Evolutionary conservation across 2,797 vertebrate genomes (phyloP).

Genomic region (Selene dorsalis): DNA sequence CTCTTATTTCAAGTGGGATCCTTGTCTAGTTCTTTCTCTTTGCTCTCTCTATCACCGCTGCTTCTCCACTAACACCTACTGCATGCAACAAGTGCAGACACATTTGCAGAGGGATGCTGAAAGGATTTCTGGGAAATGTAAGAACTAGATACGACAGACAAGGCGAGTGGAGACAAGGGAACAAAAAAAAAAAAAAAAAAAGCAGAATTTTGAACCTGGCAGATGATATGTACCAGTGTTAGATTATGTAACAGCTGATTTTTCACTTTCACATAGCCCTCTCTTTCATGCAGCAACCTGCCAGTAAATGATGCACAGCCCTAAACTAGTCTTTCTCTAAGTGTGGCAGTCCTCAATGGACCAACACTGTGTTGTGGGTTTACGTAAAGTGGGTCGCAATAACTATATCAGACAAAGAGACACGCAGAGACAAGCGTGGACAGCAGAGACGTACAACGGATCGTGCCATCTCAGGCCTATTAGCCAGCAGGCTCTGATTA

Average conservation of each 20-base stretch:
- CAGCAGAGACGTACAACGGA: not conserved
- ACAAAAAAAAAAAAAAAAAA: constrained; percentile 19
- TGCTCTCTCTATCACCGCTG: not conserved
- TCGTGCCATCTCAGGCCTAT: not conserved
- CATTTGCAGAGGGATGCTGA: constrained; percentile 6
- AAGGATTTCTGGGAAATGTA: constrained; percentile 34
- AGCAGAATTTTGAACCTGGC: constrained; percentile 17
- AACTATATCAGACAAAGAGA: constrained; percentile 18
- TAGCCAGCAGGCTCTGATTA: constrained; percentile 35
- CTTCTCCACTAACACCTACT: constrained; percentile 7
- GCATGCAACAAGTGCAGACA: constrained; percentile 51
- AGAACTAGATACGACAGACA: not conserved
- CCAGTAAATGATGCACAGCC: constrained; percentile 38
- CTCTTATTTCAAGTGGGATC: constrained; percentile 21
- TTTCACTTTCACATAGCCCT: constrained; percentile 1
- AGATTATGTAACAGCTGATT: constrained; percentile 43
- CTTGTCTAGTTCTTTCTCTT: constrained; percentile 13
- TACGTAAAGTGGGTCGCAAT: constrained; percentile 46
- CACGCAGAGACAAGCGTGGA: not conserved
- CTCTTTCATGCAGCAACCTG: constrained; percentile 37
- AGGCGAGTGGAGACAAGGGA: constrained; percentile 3
- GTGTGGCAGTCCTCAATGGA: constrained; percentile 39
- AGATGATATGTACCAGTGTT: constrained; percentile 21
- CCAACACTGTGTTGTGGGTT: not conserved
- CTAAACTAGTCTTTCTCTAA: constrained; percentile 22